Conservation (phyloP, 2,113 vertebrate genomes). For the Rana temporaria region DNA sequence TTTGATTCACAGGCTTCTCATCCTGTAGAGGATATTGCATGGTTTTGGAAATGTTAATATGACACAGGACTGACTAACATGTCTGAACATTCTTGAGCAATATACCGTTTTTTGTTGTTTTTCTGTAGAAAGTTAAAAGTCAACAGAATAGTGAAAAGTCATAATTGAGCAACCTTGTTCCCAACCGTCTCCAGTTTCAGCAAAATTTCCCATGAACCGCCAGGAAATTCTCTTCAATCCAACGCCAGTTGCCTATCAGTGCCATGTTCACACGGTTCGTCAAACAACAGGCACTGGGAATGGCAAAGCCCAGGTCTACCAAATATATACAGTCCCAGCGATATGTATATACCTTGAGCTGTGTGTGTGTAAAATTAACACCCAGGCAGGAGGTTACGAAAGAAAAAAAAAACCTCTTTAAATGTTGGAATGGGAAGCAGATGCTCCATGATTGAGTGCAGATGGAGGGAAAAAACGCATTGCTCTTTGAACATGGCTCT, state of each 20-base stretch:
- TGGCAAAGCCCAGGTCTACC: not conserved
- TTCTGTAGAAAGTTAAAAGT: not conserved
- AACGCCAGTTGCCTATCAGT: not conserved
- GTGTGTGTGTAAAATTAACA: constrained; percentile 61
- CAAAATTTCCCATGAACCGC: constrained; percentile 3
- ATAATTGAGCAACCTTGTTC: constrained; percentile 19
- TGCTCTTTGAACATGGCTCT: constrained; percentile 24
- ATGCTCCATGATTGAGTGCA: constrained; percentile 63
- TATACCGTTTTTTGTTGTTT: not conserved
- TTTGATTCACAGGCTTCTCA: too few species aligned
- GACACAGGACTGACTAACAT: not conserved
- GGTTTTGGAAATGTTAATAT: not conserved
- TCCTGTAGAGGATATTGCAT: not conserved
- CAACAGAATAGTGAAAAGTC: not conserved
- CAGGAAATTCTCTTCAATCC: too few species aligned
- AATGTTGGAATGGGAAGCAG: constrained; percentile 62
- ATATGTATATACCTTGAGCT: not conserved
- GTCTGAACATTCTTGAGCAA: constrained; percentile 17
- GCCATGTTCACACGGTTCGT: constrained; percentile 18
- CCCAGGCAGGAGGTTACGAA: constrained; percentile 59
- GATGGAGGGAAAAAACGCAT: not conserved
- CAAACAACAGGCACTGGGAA: constrained; percentile 20
- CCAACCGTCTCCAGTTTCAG: not conserved
- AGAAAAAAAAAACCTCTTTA: constrained; percentile 54
- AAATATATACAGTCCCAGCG: not conserved